Percentiles rank a stretch among this genome's conserved stretches.
These are phyloP conservation scores for Rhea pennata DNA, from an alignment of 2,113 vertebrate genomes.

Conservation along the genomic window DNA sequence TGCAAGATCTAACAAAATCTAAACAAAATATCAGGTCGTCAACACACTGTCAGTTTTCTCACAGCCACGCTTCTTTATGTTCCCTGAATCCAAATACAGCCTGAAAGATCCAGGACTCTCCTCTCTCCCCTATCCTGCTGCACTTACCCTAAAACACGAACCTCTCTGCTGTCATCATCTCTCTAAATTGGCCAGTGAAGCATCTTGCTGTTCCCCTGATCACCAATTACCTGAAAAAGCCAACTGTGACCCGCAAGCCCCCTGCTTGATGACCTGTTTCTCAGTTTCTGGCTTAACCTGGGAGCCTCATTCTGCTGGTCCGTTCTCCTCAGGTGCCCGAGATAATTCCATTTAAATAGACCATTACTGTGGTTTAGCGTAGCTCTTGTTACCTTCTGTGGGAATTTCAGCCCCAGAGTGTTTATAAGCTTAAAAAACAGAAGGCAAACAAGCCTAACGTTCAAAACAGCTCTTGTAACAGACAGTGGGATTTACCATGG, in stretches of 20 bases:
- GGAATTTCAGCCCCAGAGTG: constrained; percentile 21
- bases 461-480: constrained; percentile 21
- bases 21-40: neutral
- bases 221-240: neutral
- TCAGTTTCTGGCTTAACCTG: neutral
- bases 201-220: neutral
- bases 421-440: constrained; percentile 58
- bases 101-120: neutral
- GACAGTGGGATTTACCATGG: constrained; percentile 50
- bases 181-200: neutral
- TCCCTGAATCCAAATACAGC: neutral
- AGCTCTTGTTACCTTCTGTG: constrained; percentile 3
- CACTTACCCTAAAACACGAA: no score
- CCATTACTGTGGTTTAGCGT: neutral
- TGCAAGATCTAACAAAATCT: neutral
- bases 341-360: neutral
- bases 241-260: neutral
- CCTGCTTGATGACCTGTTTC: no score
- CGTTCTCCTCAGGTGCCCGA: neutral
- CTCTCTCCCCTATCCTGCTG: neutral
- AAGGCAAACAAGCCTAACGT: constrained; percentile 46
- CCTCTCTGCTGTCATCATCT: neutral
- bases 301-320: neutral
- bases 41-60: neutral
- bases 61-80: neutral